Evolutionary conservation across 2,797 vertebrate species (phyloP).

Genomic region (Luscinia megarhynchos): DNA sequence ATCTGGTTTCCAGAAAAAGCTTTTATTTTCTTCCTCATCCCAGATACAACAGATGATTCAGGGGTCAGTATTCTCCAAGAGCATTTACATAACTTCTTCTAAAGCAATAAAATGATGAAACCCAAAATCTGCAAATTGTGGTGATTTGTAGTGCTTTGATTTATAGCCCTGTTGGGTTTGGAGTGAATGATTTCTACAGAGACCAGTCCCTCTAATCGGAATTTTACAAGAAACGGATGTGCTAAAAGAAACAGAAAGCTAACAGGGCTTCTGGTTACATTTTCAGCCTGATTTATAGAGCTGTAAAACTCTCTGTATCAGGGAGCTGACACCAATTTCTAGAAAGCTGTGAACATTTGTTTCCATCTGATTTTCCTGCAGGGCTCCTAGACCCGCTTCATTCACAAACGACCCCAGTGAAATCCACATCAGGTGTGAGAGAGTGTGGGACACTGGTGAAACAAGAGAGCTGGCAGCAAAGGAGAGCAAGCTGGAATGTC

Average conservation of each 20-base stretch:
- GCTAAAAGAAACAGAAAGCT: conserved; percentile 67
- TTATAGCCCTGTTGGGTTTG: conserved; percentile 65
- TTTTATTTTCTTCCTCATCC: background rate
- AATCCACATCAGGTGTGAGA: conserved; percentile 15
- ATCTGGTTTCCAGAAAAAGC: background rate
- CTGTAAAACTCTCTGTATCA: conserved; percentile 73
- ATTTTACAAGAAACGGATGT: conserved; percentile 65
- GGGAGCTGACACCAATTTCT: conserved; percentile 69
- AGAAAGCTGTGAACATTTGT: conserved; percentile 71
- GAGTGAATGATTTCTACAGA: conserved; percentile 64
- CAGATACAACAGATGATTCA: background rate
- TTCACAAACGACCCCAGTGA: conserved; percentile 4
- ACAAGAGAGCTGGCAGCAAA: background rate
- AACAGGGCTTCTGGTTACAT: conserved; percentile 73
- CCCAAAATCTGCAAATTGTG: conserved; percentile 44
- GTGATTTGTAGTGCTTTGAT: conserved; percentile 67
- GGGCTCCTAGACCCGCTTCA: conserved; percentile 16
- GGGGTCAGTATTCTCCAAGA: background rate
- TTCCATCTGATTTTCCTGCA: conserved; percentile 60
- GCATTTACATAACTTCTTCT: conserved; percentile 1
- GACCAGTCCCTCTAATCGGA: conserved; percentile 48
- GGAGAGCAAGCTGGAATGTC: background rate
- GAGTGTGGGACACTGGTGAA: background rate
- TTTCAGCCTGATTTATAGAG: conserved; percentile 74
- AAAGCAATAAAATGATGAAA: conserved; percentile 62